Evolutionary conservation across 2,797 vertebrate species (phyloP).

Genomic region (Gallinago solitaria): DNA sequence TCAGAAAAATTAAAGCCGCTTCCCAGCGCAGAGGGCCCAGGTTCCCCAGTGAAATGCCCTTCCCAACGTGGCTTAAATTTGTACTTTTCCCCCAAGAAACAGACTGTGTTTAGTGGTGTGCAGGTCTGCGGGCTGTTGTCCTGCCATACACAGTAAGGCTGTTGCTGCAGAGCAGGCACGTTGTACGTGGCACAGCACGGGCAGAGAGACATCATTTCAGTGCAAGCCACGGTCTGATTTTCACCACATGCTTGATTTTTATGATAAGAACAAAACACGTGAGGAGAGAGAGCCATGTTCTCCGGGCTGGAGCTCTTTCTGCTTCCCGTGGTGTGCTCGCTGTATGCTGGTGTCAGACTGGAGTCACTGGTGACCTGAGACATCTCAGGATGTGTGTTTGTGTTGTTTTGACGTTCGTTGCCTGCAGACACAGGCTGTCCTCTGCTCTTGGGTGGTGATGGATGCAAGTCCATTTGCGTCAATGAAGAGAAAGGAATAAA

Average conservation of each 20-base stretch:
- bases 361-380: neutral
- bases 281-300: neutral
- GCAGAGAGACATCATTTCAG: neutral
- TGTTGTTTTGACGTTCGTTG: neutral
- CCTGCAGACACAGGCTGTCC: neutral
- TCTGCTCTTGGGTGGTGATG: neutral
- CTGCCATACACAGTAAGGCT: accelerated
- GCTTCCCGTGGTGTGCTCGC: neutral
- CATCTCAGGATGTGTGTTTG: neutral
- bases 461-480: neutral
- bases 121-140: neutral
- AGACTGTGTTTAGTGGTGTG: neutral
- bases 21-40: neutral
- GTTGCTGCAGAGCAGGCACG: neutral
- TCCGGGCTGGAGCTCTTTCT: neutral
- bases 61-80: neutral
- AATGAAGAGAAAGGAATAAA: neutral
- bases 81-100: neutral
- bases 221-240: neutral
- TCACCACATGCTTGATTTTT: neutral
- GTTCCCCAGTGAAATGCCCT: neutral
- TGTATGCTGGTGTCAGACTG: neutral
- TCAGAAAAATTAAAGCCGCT: conserved; percentile 13
- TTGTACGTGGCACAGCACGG: neutral
- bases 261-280: neutral